phyloP scores from a whole-genome alignment of 2,888 invertebrate species.

The Nomada flava region DNA sequence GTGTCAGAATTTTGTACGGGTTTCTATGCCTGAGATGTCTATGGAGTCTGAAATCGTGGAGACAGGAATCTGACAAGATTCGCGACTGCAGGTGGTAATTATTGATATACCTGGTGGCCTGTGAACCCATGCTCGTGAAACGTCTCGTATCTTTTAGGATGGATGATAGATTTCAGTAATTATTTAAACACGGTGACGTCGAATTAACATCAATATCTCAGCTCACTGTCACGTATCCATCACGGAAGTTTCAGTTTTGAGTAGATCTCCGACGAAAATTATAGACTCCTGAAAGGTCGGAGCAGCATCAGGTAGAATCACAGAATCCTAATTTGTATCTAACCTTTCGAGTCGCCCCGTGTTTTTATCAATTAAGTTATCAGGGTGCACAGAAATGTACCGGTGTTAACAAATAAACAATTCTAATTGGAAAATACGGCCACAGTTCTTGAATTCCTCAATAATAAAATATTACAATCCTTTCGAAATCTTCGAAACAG shows the following conservation, averaged over 20 bases:
- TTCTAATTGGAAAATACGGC: no score
- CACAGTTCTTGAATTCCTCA: no score
- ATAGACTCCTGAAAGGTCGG: background rate
- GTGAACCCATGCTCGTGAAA: conserved; percentile 21
- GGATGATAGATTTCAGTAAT: conserved; percentile 32
- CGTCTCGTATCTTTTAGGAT: conserved; percentile 19
- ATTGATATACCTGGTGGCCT: conserved; percentile 48
- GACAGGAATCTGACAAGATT: conserved; percentile 45
- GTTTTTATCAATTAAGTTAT: background rate
- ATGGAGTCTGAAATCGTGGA: conserved; percentile 33
- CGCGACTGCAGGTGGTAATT: conserved; percentile 52
- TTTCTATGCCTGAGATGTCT: background rate
- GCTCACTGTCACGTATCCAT: conserved; percentile 23
- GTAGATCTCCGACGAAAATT: conserved; percentile 21
- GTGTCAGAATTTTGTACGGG: background rate
- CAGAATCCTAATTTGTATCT: background rate
- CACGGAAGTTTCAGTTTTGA: background rate
- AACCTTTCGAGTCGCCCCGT: background rate
- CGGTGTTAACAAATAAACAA: no score
- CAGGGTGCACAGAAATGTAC: background rate
- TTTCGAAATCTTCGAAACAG: background rate
- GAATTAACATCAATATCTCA: conserved; percentile 36
- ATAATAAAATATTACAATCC: no score
- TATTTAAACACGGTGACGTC: conserved; percentile 43
- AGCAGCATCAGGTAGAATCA: background rate